Conservation (phyloP, 64 coral and sea anemone genomes). For the Montipora cactus region DNA sequence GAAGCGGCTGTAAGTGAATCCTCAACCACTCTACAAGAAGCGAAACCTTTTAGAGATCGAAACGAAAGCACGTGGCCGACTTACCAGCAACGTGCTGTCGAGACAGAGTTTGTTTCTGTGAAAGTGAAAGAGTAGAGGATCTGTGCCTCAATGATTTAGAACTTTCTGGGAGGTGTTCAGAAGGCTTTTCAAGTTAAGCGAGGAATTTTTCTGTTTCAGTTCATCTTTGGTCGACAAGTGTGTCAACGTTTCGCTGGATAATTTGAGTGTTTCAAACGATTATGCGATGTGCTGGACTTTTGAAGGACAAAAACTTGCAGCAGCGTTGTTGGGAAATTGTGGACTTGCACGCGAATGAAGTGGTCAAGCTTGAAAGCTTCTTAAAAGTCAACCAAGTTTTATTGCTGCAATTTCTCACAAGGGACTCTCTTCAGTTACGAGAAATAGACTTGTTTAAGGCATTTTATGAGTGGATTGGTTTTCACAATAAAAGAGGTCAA, state of each 20-base stretch:
- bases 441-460: conserved; percentile 72
- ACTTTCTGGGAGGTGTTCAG: background rate
- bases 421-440: conserved; percentile 19
- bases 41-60: background rate
- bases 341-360: conserved; percentile 31
- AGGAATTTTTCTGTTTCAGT: conserved; percentile 62
- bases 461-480: conserved; percentile 44
- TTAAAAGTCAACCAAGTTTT: conserved; percentile 46
- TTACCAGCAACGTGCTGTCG: too few relatives aligned
- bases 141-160: conserved; percentile 34
- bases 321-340: conserved; percentile 54
- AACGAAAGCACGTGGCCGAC: background rate
- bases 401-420: conserved; percentile 41
- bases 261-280: conserved; percentile 45
- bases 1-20: background rate
- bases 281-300: conserved; percentile 47
- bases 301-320: conserved; percentile 50
- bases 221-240: conserved; percentile 51
- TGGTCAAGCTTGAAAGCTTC: conserved; percentile 36
- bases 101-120: background rate
- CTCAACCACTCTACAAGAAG: background rate
- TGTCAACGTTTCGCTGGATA: conserved; percentile 15
- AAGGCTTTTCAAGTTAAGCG: conserved; percentile 51
- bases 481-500: conserved; percentile 7
- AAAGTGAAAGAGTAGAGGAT: background rate